phyloP scores from a whole-genome alignment of 35 echinoderm and acorn worm genomes.

The Chiridota heheva region DNA sequence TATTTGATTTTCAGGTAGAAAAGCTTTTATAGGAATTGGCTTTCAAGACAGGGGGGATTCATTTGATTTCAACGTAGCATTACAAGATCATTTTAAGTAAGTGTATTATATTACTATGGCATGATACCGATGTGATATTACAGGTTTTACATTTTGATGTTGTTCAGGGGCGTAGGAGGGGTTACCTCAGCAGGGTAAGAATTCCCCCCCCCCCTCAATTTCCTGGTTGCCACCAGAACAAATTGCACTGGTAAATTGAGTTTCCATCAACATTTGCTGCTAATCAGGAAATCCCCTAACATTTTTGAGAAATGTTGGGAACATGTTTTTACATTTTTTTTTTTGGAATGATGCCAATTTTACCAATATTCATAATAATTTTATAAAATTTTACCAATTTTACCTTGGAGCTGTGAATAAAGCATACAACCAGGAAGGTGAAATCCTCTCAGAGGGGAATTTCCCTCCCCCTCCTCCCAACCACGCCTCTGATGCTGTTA shows the following conservation, averaged over 20 bases:
- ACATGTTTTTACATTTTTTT: not conserved
- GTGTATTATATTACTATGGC: slow-evolving; percentile 1
- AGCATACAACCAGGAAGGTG: no score
- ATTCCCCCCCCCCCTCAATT: not conserved
- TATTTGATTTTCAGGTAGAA: slow-evolving; percentile 56
- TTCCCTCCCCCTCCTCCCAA: no score
- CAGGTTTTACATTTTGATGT: not conserved
- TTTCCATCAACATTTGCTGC: no score
- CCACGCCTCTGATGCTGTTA: no score
- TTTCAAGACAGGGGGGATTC: slow-evolving; percentile 93
- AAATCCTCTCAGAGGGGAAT: no score
- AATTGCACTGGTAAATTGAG: no score
- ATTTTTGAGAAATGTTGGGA: no score
- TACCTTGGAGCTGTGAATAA: no score
- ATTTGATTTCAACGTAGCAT: slow-evolving; percentile 96
- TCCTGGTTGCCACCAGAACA: not conserved
- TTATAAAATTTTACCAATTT: no score
- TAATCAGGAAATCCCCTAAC: not conserved
- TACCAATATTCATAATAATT: no score
- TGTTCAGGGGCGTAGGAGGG: not conserved
- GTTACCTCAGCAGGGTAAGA: not conserved
- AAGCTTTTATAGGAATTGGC: slow-evolving; percentile 92
- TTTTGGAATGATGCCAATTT: no score
- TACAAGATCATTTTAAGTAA: slow-evolving; percentile 99
- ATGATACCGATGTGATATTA: not conserved